Conservation (phyloP, 2,888 invertebrate genomes). For the Drosophila paranaensis region DNA sequence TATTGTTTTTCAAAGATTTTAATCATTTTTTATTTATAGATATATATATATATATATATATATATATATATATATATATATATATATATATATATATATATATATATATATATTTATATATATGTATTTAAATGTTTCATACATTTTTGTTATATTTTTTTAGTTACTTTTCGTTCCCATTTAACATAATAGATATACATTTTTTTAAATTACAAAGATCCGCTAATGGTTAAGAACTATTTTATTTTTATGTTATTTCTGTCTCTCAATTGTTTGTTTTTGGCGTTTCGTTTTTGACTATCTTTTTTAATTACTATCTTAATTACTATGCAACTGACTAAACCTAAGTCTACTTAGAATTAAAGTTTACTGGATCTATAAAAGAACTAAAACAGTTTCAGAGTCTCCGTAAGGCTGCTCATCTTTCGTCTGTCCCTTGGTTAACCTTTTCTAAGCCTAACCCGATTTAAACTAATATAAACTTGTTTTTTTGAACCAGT, state of each 20-base stretch:
- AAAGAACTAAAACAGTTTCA: background rate
- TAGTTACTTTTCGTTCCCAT: background rate
- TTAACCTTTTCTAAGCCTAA: background rate
- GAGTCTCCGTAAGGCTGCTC: background rate
- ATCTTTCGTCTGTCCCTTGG: background rate
- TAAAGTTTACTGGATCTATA: background rate
- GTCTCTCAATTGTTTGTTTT: background rate
- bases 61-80: too few relatives aligned
- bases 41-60: too few relatives aligned
- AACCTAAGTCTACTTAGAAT: background rate
- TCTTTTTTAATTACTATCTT: background rate
- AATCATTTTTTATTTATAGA: too few relatives aligned
- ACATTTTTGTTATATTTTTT: background rate
- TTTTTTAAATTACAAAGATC: too few relatives aligned
- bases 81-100: too few relatives aligned
- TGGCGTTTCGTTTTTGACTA: background rate
- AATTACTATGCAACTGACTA: too few relatives aligned
- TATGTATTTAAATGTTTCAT: background rate
- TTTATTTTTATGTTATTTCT: too few relatives aligned
- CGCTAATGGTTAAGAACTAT: too few relatives aligned
- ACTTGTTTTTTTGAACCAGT: background rate
- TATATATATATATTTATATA: background rate
- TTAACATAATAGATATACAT: too few relatives aligned
- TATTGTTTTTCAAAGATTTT: too few relatives aligned
- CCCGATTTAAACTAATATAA: background rate